Conservation (phyloP, 2,888 invertebrate species). For the Dolichomitus sp. region DNA sequence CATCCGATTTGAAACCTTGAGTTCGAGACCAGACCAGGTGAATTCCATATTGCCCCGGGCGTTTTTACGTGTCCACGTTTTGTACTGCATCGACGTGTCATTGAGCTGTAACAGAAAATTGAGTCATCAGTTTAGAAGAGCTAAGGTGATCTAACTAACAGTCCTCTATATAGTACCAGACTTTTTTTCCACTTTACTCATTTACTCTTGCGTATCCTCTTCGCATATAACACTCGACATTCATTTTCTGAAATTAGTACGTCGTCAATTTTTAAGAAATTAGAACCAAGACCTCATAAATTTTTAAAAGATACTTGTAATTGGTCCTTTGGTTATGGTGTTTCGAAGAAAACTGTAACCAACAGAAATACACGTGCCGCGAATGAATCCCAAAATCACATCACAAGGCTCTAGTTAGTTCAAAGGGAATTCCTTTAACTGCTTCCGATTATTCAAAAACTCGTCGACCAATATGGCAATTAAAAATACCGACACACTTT, state of each 20-base stretch:
- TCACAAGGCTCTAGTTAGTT: slow-evolving; percentile 22
- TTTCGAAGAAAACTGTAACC: neutral
- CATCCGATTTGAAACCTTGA: slow-evolving; percentile 78
- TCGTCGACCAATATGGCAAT: too few species aligned
- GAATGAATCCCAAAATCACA: neutral
- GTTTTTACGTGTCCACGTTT: slow-evolving; percentile 68
- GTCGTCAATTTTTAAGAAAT: neutral
- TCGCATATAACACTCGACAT: neutral
- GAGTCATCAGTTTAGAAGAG: neutral
- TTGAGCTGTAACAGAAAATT: slow-evolving; percentile 75
- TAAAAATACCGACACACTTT: too few species aligned
- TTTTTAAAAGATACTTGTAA: neutral
- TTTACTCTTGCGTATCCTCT: neutral
- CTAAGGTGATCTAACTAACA: neutral
- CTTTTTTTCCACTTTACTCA: neutral
- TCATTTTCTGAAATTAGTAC: neutral
- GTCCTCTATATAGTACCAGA: neutral
- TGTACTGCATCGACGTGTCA: slow-evolving; percentile 72
- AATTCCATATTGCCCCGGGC: slow-evolving; percentile 71
- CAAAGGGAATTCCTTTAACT: neutral
- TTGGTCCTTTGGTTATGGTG: neutral
- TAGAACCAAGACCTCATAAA: neutral
- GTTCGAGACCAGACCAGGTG: slow-evolving; percentile 77
- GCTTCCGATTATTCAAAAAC: too few species aligned
- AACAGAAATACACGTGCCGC: neutral